A percentile compares a stretch with the other conserved stretches of the same genome.
Conservation (phyloP, 2,888 invertebrate genomes). For the Diabrotica balteata region DNA sequence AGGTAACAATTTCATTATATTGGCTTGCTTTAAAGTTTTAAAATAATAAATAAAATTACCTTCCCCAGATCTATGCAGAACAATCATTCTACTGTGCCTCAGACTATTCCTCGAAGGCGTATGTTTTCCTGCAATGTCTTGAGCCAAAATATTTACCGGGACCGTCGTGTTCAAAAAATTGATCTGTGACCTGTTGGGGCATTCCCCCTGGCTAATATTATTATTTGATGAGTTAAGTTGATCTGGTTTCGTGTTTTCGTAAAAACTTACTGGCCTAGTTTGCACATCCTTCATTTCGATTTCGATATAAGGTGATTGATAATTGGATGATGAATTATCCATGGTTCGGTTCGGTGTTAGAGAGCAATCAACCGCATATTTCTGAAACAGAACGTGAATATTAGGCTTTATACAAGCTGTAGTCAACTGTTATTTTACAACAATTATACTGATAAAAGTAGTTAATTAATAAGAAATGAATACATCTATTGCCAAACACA, state of each 20-base stretch:
- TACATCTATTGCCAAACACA: too few relatives aligned
- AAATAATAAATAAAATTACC: constrained; percentile 50
- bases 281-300: constrained; percentile 4
- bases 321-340: constrained; percentile 4
- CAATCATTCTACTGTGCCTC: constrained; percentile 74
- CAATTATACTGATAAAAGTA: too few relatives aligned
- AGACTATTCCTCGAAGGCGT: constrained; percentile 74
- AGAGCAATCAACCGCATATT: constrained; percentile 5
- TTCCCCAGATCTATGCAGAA: constrained; percentile 67
- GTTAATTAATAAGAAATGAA: too few relatives aligned
- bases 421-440: too few relatives aligned
- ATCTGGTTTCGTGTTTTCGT: constrained; percentile 16
- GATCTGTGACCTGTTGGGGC: constrained; percentile 57
- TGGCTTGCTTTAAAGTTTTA: neutral
- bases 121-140: constrained; percentile 70
- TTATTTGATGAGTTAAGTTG: constrained; percentile 14
- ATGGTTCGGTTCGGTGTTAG: constrained; percentile 9
- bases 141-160: constrained; percentile 71
- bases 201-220: constrained; percentile 2
- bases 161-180: constrained; percentile 69
- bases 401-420: too few relatives aligned
- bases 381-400: constrained; percentile 2
- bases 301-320: constrained; percentile 11
- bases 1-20: too few relatives aligned
- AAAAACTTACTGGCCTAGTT: constrained; percentile 20